These are phyloP conservation scores for Sakesphorus luctuosus DNA, from an alignment of 2,113 vertebrate genomes.

Conservation along the genomic window DNA sequence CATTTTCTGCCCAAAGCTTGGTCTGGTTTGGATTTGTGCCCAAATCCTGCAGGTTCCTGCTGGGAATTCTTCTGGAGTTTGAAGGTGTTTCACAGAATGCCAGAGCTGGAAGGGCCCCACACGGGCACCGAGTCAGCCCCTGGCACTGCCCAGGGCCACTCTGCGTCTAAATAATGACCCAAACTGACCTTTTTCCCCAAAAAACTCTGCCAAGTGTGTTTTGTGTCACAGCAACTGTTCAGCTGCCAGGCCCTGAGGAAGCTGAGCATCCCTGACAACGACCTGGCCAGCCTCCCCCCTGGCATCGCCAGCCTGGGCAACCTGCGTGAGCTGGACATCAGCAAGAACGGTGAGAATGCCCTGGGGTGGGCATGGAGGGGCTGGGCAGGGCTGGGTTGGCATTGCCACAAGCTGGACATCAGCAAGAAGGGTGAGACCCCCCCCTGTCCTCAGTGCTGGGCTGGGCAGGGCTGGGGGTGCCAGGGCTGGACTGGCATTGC, in stretches of 20 bases:
- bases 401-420: too few relatives aligned
- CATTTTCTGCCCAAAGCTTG: background rate
- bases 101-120: too few relatives aligned
- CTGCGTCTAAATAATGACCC: background rate
- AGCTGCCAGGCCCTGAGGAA: conserved; percentile 96
- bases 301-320: conserved; percentile 97
- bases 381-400: too few relatives aligned
- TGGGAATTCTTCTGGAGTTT: too few relatives aligned
- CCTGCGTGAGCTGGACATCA: conserved; percentile 98
- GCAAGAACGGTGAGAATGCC: conserved; percentile 92
- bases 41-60: background rate
- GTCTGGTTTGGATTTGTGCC: background rate
- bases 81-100: too few relatives aligned
- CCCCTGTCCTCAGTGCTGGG: too few relatives aligned
- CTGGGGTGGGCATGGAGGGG: too few relatives aligned
- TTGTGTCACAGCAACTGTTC: conserved; percentile 92
- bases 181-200: background rate
- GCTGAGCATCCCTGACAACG: conserved; percentile 97
- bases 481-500: too few relatives aligned
- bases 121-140: too few relatives aligned
- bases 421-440: too few relatives aligned
- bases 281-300: conserved; percentile 94
- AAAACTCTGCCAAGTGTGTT: background rate
- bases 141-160: too few relatives aligned
- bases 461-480: too few relatives aligned